Base-by-base conservation (phyloP, 2,113 vertebrate species). In the Zosterops hypoxanthus region DNA sequence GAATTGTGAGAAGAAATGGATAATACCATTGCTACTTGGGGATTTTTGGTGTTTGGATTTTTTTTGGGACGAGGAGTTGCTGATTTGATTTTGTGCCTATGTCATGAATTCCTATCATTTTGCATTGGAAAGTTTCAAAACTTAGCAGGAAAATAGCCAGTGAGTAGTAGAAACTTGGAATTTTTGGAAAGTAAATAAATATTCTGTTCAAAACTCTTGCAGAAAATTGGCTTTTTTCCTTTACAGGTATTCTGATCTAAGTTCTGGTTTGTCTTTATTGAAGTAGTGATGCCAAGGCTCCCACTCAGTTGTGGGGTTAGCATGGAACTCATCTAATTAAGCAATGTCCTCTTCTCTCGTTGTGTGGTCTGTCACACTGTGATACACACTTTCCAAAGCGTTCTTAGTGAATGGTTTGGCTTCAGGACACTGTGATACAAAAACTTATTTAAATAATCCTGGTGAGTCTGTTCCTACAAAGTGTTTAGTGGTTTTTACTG, bases 61-160 rank as follows among this genome's bases (percentile, higher is more conserved):
- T 28, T 78, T 53, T 15, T 7, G 6, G 5, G 3, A 6, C 6
- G 9, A 6, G 7, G 1, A 2, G 3, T 41, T 71, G 47, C 15
- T 82, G 42, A 34, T 71, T 65, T 52, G 33, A 56, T 85, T 82
- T 88, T 75, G 47, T 79, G n/a, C 17, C 83, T 39, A 14, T 63
- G 36, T 28, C 79, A n/a, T 49, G 42, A 75, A 63, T 70, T 83
- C 36, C 12, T 88, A 73, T 57, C 17, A 65, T 91, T 72, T 92
- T 86, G 31, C n/a, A 42, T 15, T 69, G n/a, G 8, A 55, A 91
- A 44, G 5, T 71, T 90, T 50, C 14, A 78, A 91, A 95, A 63
- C 7, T 26, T 66, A 50, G 16, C 39, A 71, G 33, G 25, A 86
- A 77, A 88, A 81, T 36, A 69, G 17, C n/a, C 47, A 66, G 12